Evolutionary conservation across 2,888 invertebrate species (phyloP), one percentile per base, ranked within the genome.

Genomic region (Pandemis cinnamomeana): DNA sequence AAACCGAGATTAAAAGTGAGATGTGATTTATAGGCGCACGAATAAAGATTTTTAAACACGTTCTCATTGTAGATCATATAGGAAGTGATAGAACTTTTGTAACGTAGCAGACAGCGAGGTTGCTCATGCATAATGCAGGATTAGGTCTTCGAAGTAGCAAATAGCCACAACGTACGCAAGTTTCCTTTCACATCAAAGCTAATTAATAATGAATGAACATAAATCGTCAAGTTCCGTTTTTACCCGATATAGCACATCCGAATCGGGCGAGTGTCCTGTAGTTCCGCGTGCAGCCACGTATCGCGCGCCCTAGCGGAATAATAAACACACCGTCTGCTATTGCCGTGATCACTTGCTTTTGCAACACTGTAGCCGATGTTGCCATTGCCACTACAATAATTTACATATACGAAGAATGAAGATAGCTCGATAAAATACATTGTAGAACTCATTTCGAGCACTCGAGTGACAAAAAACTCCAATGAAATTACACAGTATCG

Each of bases 181-280:
- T 74, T 74, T 70, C 74, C 74, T 74, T 74, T 74, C 70, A 67
- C 74, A 71, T 73, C 67, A 66, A 69, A 74, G 74, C 74, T 74
- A 74, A 74, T 74, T 74, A 71, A 74, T 74, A 71, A 71, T 74
- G 55, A 74, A 74, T 74, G 74, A 74, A 67, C 74, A 74, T 74
- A 74, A 74, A 74, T 71, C 74, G 66, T 74, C 74, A 53, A 74
- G 74, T 74, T 74, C 74, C 74, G 74, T 74, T 74, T 74, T 71
- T 74, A 36, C 74, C 74, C 74, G 70, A 71, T 74, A 74, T 71
- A 74, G 74, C 71, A 44, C 66, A 61, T 53, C 70, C 71, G 55
- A 74, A 74, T 71, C 66, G 46, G 74, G 74, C 71, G 71, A 67
- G 71, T 71, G 66, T 73, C 70, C 67, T 71, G 62, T 67, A 70